phyloP scores from a whole-genome alignment of 2,113 vertebrate species.

The Pteropus alecto region DNA sequence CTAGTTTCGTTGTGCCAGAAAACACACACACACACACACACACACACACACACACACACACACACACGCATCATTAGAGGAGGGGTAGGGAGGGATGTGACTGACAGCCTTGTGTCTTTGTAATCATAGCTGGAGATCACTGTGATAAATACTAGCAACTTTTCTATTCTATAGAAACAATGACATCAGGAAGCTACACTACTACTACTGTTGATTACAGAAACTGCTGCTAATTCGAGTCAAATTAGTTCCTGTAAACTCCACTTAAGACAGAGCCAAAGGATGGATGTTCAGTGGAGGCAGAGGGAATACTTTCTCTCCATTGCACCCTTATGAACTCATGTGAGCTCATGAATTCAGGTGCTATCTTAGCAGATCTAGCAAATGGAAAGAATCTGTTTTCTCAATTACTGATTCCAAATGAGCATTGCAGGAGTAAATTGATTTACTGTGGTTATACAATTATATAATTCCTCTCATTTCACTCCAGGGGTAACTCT shows the following conservation, averaged over 20 bases:
- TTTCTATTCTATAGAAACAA: conserved; percentile 12
- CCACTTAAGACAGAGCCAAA: background rate
- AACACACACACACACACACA: too few relatives aligned
- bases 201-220: background rate
- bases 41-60: too few relatives aligned
- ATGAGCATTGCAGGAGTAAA: background rate
- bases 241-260: background rate
- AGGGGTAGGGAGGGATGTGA: background rate
- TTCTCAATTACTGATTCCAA: background rate
- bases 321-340: background rate
- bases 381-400: background rate
- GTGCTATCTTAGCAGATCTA: background rate
- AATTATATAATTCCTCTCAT: background rate
- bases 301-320: background rate
- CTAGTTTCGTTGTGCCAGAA: background rate
- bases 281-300: background rate
- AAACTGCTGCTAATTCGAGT: background rate
- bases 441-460: background rate
- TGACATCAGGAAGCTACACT: background rate
- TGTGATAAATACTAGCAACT: background rate
- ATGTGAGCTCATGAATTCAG: background rate
- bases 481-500: background rate
- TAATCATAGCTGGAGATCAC: background rate
- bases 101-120: background rate
- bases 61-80: background rate